These are phyloP conservation scores for Sturnus vulgaris DNA, from an alignment of 2,113 vertebrate species.

Conservation along the genomic window DNA sequence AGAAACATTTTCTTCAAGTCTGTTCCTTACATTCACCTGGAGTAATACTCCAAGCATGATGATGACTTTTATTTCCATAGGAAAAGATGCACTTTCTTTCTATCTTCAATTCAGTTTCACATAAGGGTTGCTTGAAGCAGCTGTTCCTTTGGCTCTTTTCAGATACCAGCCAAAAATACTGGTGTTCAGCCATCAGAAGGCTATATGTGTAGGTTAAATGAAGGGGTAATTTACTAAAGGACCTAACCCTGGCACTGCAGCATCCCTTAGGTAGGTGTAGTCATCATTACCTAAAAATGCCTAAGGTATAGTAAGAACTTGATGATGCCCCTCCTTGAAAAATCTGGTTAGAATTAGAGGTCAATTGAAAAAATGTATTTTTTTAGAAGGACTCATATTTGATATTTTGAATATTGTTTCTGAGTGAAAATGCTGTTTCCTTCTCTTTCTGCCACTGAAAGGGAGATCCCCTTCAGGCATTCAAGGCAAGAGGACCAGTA, in stretches of 20 bases:
- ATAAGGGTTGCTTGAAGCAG: neutral
- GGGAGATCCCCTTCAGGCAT: neutral
- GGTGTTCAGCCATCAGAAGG: neutral
- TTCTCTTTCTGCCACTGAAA: neutral
- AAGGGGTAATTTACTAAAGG: neutral
- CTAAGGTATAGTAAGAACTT: neutral
- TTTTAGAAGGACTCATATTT: neutral
- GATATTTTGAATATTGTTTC: neutral
- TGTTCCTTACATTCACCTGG: neutral
- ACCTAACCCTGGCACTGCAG: neutral
- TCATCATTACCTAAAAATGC: neutral
- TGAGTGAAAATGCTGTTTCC: neutral
- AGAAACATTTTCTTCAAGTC: neutral
- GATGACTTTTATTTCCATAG: neutral
- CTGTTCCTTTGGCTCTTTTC: neutral
- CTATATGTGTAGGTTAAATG: neutral
- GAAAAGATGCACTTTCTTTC: neutral
- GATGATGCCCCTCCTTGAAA: neutral
- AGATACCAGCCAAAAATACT: neutral
- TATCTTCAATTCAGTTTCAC: neutral
- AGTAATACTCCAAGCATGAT: neutral
- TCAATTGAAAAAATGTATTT: neutral
- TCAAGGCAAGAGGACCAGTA: neutral
- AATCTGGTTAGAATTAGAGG: neutral
- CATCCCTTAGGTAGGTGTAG: neutral